These are phyloP conservation scores for Tringa solitaria DNA, from an alignment of 2,113 vertebrate genomes.

Conservation along the genomic window DNA sequence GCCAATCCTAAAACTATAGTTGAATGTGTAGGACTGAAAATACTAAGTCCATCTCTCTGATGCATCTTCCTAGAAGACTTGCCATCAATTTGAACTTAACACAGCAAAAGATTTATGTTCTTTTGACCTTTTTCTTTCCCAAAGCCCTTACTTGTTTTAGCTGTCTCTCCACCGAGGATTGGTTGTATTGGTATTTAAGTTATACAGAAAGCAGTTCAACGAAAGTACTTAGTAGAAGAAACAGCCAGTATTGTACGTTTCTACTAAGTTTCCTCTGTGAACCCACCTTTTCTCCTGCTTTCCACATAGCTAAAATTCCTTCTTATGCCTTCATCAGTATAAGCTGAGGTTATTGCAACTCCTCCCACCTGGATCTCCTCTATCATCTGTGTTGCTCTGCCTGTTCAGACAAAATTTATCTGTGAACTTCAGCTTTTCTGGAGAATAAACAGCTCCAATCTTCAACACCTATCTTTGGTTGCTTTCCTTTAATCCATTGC, in stretches of 20 bases:
- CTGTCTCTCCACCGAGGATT: background rate
- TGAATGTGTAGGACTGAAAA: background rate
- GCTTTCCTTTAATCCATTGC: background rate
- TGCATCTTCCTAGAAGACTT: background rate
- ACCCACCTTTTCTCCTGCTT: background rate
- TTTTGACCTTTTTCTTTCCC: background rate
- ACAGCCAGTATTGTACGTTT: background rate
- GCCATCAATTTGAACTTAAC: background rate
- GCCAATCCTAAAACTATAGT: background rate
- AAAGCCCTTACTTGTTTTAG: background rate
- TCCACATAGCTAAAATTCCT: background rate
- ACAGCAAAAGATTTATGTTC: background rate
- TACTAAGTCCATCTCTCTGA: background rate
- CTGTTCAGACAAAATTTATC: background rate
- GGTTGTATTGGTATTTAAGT: background rate
- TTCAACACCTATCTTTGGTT: background rate
- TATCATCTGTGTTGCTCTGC: background rate
- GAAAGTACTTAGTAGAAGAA: background rate
- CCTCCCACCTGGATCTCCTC: background rate
- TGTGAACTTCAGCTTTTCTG: background rate
- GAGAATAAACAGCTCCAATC: background rate
- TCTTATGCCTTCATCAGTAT: background rate
- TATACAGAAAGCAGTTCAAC: background rate
- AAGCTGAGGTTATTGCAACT: background rate
- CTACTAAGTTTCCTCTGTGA: background rate